Conservation (phyloP, 1,140 invertebrate species). For the Akabosia matsudoensis region DNA sequence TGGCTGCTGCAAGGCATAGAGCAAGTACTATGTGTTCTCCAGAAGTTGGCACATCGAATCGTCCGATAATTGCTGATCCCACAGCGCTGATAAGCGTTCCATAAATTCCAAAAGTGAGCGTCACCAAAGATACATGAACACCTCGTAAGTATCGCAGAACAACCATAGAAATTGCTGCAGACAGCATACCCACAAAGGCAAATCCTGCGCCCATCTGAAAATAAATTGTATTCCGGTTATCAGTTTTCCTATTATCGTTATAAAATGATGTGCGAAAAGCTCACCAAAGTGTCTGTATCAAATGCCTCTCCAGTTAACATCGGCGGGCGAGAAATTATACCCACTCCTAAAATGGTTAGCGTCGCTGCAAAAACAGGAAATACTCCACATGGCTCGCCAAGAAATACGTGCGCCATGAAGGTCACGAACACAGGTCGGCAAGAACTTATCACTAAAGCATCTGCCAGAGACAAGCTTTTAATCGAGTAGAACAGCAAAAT, state of each 20-base stretch:
- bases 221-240: neutral
- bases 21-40: neutral
- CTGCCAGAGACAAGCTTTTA: conserved; percentile 28
- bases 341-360: conserved; percentile 6
- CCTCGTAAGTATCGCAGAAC: conserved; percentile 22
- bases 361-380: conserved; percentile 5
- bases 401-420: conserved; percentile 7
- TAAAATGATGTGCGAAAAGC: neutral
- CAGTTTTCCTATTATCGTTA: neutral
- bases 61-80: neutral
- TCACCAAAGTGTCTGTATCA: conserved; percentile 28
- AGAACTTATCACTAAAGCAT: conserved; percentile 23
- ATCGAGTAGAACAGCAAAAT: conserved; percentile 30
- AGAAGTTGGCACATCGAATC: neutral
- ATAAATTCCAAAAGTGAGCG: conserved; percentile 22
- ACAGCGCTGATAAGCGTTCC: neutral
- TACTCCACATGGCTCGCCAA: conserved; percentile 12
- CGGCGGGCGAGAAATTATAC: conserved; percentile 1
- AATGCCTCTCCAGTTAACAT: conserved; percentile 14
- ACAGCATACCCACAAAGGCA: conserved; percentile 23
- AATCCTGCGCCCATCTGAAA: conserved; percentile 28
- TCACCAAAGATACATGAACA: conserved; percentile 30
- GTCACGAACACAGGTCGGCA: conserved; percentile 15
- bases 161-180: conserved; percentile 12
- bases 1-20: neutral